Percentiles rank a stretch among this genome's conserved stretches.
These are phyloP conservation scores for Lonchura striata DNA, from an alignment of 2,113 vertebrate species.

Conservation along the genomic window DNA sequence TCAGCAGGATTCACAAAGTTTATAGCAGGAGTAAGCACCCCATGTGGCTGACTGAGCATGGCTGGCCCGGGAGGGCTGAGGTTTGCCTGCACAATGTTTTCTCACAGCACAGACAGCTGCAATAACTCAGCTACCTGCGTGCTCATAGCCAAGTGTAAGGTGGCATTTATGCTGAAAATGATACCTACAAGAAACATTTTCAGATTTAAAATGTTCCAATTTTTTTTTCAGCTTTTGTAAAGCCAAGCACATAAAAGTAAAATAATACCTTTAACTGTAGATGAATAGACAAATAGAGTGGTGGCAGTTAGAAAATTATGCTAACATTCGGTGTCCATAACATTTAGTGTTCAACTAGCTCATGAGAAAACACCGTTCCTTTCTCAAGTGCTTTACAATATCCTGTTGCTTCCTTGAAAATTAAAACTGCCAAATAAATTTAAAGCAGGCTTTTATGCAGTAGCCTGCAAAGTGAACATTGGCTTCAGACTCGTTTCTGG, in stretches of 20 bases:
- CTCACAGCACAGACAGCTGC: background rate
- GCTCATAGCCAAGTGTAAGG: background rate
- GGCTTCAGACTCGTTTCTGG: background rate
- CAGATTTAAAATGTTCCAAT: background rate
- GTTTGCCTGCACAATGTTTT: background rate
- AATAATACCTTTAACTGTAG: background rate
- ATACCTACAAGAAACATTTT: background rate
- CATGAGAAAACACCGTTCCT: background rate
- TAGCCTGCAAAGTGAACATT: background rate
- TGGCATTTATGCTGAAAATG: background rate
- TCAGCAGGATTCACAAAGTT: background rate
- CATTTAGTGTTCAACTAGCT: background rate
- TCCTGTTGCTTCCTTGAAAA: background rate
- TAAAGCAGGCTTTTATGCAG: background rate
- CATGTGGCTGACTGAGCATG: accelerated
- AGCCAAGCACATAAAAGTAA: background rate
- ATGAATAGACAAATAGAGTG: background rate
- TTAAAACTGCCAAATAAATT: background rate
- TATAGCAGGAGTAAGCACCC: background rate
- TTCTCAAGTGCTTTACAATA: background rate
- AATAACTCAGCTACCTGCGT: background rate
- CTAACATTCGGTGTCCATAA: background rate
- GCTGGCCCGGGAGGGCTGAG: background rate
- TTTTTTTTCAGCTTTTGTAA: background rate
- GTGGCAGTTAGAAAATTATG: background rate